These are phyloP conservation scores for Clistopyga incitator DNA, from an alignment of 2,888 invertebrate species.

Conservation along the genomic window DNA sequence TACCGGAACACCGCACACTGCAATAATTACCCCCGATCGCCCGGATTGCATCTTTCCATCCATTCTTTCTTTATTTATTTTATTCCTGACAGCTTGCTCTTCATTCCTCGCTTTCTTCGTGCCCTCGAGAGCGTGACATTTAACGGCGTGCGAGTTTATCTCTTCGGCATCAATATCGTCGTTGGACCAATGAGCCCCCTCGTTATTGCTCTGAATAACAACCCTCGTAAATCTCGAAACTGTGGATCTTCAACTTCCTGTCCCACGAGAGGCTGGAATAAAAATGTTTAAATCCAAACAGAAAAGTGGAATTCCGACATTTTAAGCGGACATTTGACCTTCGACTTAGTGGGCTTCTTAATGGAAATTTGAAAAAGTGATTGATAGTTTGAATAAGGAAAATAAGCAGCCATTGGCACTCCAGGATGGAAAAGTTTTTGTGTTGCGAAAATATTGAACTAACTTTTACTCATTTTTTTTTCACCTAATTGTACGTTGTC, in stretches of 20 bases:
- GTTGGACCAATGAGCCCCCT: slow-evolving; percentile 45
- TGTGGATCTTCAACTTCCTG: slow-evolving; percentile 6
- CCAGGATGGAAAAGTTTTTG: no score
- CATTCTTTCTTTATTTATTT: slow-evolving; percentile 30
- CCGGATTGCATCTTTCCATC: slow-evolving; percentile 38
- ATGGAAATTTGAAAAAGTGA: background rate
- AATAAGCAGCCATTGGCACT: no score
- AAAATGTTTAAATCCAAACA: background rate
- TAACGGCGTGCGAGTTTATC: slow-evolving; percentile 67
- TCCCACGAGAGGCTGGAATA: slow-evolving; percentile 1
- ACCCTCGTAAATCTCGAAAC: slow-evolving; percentile 57
- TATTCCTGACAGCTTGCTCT: slow-evolving; percentile 15
- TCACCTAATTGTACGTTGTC: no score
- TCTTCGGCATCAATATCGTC: slow-evolving; percentile 55
- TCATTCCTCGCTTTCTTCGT: slow-evolving; percentile 50
- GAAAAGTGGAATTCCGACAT: background rate
- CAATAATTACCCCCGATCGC: slow-evolving; percentile 67
- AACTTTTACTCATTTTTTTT: no score
- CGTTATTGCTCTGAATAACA: slow-evolving; percentile 19
- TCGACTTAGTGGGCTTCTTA: background rate
- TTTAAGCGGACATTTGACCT: background rate
- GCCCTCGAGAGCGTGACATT: slow-evolving; percentile 65
- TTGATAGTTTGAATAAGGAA: background rate
- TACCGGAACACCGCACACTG: slow-evolving; percentile 56
- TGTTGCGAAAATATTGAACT: no score